Conservation (phyloP, 2,113 vertebrate species). For the Nymphicus hollandicus region DNA sequence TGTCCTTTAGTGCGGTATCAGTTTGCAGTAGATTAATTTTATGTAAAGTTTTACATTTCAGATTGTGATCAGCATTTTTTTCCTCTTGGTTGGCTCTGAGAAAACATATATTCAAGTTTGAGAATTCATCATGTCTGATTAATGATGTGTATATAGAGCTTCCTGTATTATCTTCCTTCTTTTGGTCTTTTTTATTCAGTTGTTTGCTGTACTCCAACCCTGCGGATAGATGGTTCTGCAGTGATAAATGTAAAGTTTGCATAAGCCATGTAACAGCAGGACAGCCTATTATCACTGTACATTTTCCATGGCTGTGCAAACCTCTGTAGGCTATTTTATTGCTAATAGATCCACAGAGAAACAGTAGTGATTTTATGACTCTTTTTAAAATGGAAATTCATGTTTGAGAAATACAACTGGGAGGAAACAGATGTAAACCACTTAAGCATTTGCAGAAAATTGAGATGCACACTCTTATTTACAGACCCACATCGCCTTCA, state of each 20-base stretch:
- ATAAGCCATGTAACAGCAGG: constrained; percentile 89
- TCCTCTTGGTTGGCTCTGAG: constrained; percentile 59
- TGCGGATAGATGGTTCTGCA: constrained; percentile 82
- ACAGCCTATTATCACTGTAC: constrained; percentile 87
- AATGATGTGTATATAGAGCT: constrained; percentile 81
- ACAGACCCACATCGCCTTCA: constrained; percentile 78
- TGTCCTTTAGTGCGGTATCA: background rate
- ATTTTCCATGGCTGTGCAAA: constrained; percentile 89
- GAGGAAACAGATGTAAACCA: constrained; percentile 86
- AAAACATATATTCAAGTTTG: constrained; percentile 69
- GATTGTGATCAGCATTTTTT: constrained; percentile 57
- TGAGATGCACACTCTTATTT: constrained; percentile 85
- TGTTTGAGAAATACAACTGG: constrained; percentile 87
- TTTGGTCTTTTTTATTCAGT: constrained; percentile 78
- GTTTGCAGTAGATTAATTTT: constrained; percentile 67
- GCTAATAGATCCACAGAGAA: constrained; percentile 89
- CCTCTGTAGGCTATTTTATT: constrained; percentile 89
- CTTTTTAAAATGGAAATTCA: constrained; percentile 91
- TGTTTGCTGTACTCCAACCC: constrained; percentile 80
- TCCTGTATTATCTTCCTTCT: constrained; percentile 73
- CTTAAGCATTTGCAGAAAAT: constrained; percentile 85
- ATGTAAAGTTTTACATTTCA: constrained; percentile 57
- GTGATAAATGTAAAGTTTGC: constrained; percentile 89
- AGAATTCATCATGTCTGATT: constrained; percentile 82
- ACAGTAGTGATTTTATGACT: constrained; percentile 86